Evolutionary conservation across 2,797 vertebrate species (phyloP), one percentile per base, ranked within the genome.

Genomic region (Geotrypetes seraphini): DNA sequence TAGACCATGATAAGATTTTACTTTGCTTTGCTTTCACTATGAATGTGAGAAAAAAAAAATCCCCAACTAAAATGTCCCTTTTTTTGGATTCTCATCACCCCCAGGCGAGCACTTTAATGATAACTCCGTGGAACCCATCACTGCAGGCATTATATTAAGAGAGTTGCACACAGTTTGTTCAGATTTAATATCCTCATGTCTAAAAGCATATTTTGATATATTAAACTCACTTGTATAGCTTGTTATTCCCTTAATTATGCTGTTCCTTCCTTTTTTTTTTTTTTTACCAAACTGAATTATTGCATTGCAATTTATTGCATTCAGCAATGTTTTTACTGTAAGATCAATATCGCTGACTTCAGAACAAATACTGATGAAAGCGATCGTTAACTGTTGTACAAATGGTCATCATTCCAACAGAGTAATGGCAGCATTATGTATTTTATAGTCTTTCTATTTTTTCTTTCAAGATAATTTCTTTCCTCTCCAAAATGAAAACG

Each of bases 371-470:
- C 12, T 39, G 36, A 5, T 55, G 25, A 19, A 40, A 48, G 40
- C 64, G 50, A 64, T 54, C 14, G 49, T 50, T 47, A 42, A 25
- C 20, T 25, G 21, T 43, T 46, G 23, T 17, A 14, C 33, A 56
- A n/a, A 50, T 26, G 16, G 47, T 36, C 19, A 58, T 45, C 31
- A 49, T 18, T 12, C 32, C 33, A 50, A 42, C 43, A 60, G 50
- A 5, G 27, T 1, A 32, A 40, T n/a, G n/a, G n/a, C n/a, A n/a
- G n/a, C n/a, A n/a, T n/a, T n/a, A n/a, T n/a, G n/a, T n/a, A n/a
- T n/a, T n/a, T n/a, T n/a, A n/a, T n/a, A n/a, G n/a, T n/a, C n/a
- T n/a, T n/a, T n/a, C n/a, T n/a, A n/a, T n/a, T n/a, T n/a, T n/a
- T n/a, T n/a, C n/a, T n/a, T n/a, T n/a, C n/a, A n/a, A n/a, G n/a